Conservation (phyloP, 2,113 vertebrate genomes). For the Callipepla squamata region DNA sequence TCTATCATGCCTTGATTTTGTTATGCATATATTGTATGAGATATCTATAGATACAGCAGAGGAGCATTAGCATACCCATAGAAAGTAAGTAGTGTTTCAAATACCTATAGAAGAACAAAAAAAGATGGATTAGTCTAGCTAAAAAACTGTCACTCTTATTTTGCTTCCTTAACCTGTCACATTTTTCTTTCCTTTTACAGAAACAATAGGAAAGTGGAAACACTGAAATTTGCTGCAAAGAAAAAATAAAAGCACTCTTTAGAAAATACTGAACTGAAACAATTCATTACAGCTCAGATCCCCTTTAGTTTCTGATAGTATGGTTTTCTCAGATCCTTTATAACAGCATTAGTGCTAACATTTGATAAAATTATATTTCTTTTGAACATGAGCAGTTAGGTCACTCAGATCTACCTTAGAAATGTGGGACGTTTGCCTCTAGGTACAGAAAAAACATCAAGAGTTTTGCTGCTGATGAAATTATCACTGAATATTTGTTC, state of each 20-base stretch:
- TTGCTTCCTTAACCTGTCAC: neutral
- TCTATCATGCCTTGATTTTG: neutral
- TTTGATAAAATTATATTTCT: neutral
- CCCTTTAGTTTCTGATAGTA: neutral
- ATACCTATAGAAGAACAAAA: neutral
- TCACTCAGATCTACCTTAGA: neutral
- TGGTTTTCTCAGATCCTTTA: neutral
- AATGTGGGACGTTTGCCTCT: neutral
- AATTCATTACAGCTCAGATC: neutral
- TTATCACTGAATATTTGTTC: neutral
- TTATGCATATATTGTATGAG: neutral
- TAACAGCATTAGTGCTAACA: neutral
- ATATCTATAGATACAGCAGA: neutral
- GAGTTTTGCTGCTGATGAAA: neutral
- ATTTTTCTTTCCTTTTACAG: neutral
- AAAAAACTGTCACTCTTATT: neutral
- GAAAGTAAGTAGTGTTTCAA: neutral
- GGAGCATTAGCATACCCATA: neutral
- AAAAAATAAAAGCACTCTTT: neutral
- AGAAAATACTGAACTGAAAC: neutral
- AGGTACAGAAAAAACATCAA: neutral
- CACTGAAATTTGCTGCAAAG: neutral
- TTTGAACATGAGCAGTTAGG: neutral
- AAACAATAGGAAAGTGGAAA: neutral
- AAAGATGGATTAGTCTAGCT: neutral